Base-by-base conservation (phyloP, 2,888 invertebrate species). In the Lasioglossum marginatum region DNA sequence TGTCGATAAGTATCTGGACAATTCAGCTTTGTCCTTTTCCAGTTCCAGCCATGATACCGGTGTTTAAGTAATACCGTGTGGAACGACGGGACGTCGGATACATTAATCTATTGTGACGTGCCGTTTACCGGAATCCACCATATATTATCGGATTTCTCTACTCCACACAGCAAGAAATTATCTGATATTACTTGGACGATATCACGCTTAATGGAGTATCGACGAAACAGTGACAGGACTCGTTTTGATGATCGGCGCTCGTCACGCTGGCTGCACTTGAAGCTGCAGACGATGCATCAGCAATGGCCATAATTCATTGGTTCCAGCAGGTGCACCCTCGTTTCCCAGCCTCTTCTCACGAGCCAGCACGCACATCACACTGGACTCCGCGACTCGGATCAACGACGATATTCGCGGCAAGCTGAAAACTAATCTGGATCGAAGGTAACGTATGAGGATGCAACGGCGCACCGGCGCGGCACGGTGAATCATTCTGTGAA, bases 371-470 rank as follows among this genome's bases (percentile, higher is more conserved):
- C 66, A 48, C 73, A 71, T 75, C 72, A 48, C 27, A 63, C 74
- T 34, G 45, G 48, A 82, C 74, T 40, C 37, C 37, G 76, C 78
- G 85, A 86, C 80, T 87, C 82, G 89, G 89, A 89, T 89, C 90
- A 88, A 84, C 85, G 81, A 74, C 60, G 87, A 85, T 79, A 83
- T 78, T 80, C 85, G 79, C 76, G 85, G 83, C 78, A 77, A 71
- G 60, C 82, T 86, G 84, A 89, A 88, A 92, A 89, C 89, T 92
- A 92, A 92, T 91, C 92, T 89, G 85, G 90, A 90, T 92, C 89
- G 91, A 92, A 92, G 91, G 81, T 92, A 92, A 92, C 89, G 87
- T 87, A 92, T 85, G 89, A 91, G 82, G 83, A 88, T 83, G 81
- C 83, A 77, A 63, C 37, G 81, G 80, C 27, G 81, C 83, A 76